Conservation (phyloP, 2,888 invertebrate species). For the Hypercompe scribonia region DNA sequence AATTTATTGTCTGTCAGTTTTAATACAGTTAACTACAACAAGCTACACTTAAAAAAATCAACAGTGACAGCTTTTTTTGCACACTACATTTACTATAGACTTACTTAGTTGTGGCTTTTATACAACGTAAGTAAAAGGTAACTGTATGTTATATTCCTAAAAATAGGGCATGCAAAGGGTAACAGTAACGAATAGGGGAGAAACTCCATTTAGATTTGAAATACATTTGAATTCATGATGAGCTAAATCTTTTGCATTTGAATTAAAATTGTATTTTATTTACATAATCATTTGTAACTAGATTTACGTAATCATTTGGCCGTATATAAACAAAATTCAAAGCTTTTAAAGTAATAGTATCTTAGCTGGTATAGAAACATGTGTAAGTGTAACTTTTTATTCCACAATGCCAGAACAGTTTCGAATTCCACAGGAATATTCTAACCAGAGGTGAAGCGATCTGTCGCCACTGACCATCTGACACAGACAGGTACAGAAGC, state of each 20-base stretch:
- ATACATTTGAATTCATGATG: constrained; percentile 36
- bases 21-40: not conserved
- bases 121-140: constrained; percentile 9
- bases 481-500: no score
- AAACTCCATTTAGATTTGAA: constrained; percentile 40
- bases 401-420: no score
- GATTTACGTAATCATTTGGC: not conserved
- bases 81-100: constrained; percentile 2
- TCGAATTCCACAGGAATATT: no score
- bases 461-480: no score
- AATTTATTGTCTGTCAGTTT: no score
- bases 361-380: no score
- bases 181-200: not conserved
- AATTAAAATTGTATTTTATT: constrained; percentile 2
- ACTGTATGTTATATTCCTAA: not conserved
- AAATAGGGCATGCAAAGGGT: constrained; percentile 10
- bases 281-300: not conserved
- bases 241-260: constrained; percentile 5
- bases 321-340: no score
- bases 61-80: constrained; percentile 4
- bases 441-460: no score
- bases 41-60: not conserved
- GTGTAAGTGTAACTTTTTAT: no score
- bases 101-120: constrained; percentile 11
- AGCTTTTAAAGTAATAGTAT: no score